phyloP scores from a whole-genome alignment of 37 sponge, comb jelly and placozoan species.

The Theonella swinhoei region DNA sequence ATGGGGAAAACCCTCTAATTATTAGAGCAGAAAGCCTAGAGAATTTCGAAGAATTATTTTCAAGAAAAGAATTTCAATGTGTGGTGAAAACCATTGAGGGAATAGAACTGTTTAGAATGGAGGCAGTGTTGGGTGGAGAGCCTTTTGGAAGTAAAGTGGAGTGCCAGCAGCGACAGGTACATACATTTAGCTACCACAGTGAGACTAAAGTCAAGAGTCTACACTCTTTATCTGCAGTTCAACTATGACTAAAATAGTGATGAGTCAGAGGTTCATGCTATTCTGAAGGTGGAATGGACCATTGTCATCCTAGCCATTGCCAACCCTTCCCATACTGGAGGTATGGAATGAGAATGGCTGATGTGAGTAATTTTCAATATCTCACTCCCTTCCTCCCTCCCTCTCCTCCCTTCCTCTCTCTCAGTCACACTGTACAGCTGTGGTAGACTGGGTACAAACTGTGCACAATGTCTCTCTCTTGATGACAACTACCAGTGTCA shows the following conservation, averaged over 20 bases:
- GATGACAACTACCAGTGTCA: conserved; percentile 48
- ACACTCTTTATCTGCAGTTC: neutral
- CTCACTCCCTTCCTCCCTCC: neutral
- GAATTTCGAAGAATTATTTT: neutral
- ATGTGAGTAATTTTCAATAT: no score
- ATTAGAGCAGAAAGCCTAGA: neutral
- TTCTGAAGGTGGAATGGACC: neutral
- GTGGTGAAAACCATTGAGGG: neutral
- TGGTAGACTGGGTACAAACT: conserved; percentile 67
- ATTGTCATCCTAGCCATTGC: neutral
- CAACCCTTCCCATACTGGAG: neutral
- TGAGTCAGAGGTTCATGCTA: neutral
- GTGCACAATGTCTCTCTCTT: conserved; percentile 80
- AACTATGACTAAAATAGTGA: neutral
- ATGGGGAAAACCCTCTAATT: neutral
- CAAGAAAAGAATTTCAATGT: neutral
- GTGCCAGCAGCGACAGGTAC: neutral
- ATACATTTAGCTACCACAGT: neutral
- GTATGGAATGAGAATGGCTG: neutral
- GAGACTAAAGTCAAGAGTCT: neutral
- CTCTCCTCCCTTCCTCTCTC: neutral
- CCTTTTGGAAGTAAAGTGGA: neutral
- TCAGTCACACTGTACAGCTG: conserved; percentile 85
- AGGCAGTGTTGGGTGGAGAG: neutral
- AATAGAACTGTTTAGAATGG: conserved; percentile 3